Percentiles rank a stretch among this genome's conserved stretches.
These are phyloP conservation scores for Danio tinwini DNA, from an alignment of 2,797 vertebrate genomes.

Conservation along the genomic window DNA sequence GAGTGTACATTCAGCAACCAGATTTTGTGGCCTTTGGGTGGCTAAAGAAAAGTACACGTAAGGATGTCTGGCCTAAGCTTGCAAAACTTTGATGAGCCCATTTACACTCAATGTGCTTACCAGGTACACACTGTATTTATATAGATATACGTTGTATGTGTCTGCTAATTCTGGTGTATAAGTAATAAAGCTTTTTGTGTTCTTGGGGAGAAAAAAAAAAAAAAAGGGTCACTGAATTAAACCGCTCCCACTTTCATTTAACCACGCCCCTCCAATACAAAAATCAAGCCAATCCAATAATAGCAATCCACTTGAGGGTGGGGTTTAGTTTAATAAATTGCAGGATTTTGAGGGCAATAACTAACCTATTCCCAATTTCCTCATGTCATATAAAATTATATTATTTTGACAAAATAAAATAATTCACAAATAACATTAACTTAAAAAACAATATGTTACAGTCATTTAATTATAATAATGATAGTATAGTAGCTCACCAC, in stretches of 20 bases:
- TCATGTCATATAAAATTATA: too few relatives aligned
- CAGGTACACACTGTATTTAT: conserved; percentile 60
- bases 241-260: neutral
- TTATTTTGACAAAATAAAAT: too few relatives aligned
- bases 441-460: too few relatives aligned
- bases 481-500: too few relatives aligned
- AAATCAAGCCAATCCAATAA: neutral
- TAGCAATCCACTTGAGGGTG: neutral
- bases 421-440: too few relatives aligned
- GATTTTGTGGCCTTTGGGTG: conserved; percentile 58
- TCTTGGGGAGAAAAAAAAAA: too few relatives aligned
- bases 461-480: too few relatives aligned
- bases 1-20: conserved; percentile 46
- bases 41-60: conserved; percentile 44
- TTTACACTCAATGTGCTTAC: conserved; percentile 51
- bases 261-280: neutral
- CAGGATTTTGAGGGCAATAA: too few relatives aligned
- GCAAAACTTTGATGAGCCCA: conserved; percentile 68
- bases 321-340: neutral
- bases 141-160: conserved; percentile 48
- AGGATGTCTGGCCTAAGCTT: conserved; percentile 50
- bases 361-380: too few relatives aligned
- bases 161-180: conserved; percentile 32
- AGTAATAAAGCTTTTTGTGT: conserved; percentile 55
- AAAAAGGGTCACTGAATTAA: too few relatives aligned